Evolutionary conservation across 2,888 invertebrate species (phyloP).

Genomic region (Panzeria rudis): DNA sequence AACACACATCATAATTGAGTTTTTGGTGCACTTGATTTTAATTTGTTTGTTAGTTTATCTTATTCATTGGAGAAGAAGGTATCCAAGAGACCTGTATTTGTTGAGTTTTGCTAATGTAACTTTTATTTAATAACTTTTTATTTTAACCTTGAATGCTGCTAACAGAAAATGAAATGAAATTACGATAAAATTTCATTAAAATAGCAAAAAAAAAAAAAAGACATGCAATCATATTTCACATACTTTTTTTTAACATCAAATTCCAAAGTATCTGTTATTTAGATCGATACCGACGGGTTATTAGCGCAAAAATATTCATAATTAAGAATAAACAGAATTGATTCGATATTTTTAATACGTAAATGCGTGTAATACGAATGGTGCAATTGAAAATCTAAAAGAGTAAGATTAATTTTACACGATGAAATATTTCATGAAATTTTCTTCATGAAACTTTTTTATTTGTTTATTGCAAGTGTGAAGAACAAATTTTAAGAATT

Average conservation of each 20-base stretch:
- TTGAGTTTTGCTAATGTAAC: neutral
- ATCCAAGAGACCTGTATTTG: constrained; percentile 42
- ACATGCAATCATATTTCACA: constrained; percentile 31
- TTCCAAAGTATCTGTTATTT: constrained; percentile 13
- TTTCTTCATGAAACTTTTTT: too few relatives aligned
- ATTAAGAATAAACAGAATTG: neutral
- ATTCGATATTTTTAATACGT: neutral
- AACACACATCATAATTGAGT: constrained; percentile 40
- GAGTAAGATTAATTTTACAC: too few relatives aligned
- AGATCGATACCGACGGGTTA: too few relatives aligned
- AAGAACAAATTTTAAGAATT: too few relatives aligned
- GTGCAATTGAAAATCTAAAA: neutral
- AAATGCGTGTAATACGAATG: neutral
- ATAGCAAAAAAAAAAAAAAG: neutral
- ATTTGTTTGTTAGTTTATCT: constrained; percentile 47
- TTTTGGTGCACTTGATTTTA: constrained; percentile 53
- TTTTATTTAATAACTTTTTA: constrained; percentile 22
- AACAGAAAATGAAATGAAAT: constrained; percentile 16
- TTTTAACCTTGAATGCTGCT: constrained; percentile 18
- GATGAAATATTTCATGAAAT: too few relatives aligned
- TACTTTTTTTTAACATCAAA: constrained; percentile 16
- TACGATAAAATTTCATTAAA: constrained; percentile 7
- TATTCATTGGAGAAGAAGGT: constrained; percentile 60
- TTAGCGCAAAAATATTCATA: constrained; percentile 7
- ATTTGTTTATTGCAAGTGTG: too few relatives aligned